These are phyloP conservation scores for Cataglyphis livida DNA, from an alignment of 2,888 invertebrate genomes.

Conservation along the genomic window DNA sequence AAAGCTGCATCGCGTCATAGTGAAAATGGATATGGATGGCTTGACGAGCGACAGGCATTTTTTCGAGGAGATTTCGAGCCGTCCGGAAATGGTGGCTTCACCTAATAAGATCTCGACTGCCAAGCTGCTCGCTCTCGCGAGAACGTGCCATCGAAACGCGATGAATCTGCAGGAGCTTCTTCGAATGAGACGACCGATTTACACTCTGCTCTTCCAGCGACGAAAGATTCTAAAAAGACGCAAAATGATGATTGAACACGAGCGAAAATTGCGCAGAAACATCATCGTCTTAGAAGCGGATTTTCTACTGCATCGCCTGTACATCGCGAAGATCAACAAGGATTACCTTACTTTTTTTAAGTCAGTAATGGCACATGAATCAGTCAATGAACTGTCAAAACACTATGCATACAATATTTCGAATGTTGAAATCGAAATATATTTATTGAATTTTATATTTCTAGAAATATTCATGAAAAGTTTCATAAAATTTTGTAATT, in stretches of 20 bases:
- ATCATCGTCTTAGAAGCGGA: constrained; percentile 84
- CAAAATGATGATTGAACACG: constrained; percentile 77
- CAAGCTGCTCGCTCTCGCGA: constrained; percentile 78
- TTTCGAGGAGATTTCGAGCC: constrained; percentile 80
- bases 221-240: constrained; percentile 81
- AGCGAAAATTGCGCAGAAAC: constrained; percentile 80
- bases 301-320: constrained; percentile 81
- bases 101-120: constrained; percentile 83
- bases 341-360: constrained; percentile 78
- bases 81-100: constrained; percentile 77
- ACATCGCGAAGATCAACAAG: constrained; percentile 76
- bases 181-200: constrained; percentile 85
- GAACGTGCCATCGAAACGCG: constrained; percentile 81
- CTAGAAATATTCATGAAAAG: not conserved
- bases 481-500: not conserved
- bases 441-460: not conserved
- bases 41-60: constrained; percentile 86
- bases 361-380: constrained; percentile 57
- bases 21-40: constrained; percentile 85
- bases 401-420: not conserved
- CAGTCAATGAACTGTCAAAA: not conserved
- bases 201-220: constrained; percentile 84
- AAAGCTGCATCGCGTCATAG: constrained; percentile 79
- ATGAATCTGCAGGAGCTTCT: constrained; percentile 84
- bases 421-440: not conserved